Percentiles rank a stretch among this genome's conserved stretches.
phyloP scores from a whole-genome alignment of 2,797 vertebrate species.

The Syndactyla subalaris region DNA sequence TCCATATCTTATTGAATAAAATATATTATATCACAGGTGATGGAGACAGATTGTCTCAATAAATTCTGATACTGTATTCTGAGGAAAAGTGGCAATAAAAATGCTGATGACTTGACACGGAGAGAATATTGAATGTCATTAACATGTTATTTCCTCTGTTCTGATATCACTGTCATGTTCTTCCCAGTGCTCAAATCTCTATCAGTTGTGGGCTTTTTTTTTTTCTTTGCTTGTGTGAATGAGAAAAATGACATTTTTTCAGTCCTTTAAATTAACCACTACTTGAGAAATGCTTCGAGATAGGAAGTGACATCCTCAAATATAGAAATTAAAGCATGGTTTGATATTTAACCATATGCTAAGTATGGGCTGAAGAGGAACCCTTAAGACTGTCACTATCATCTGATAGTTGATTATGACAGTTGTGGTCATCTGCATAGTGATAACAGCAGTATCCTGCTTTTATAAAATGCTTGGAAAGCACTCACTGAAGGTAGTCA shows the following conservation, averaged over 20 bases:
- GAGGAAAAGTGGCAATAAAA: conserved; percentile 83
- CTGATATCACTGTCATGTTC: conserved; percentile 77
- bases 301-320: conserved; percentile 47
- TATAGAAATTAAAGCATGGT: conserved; percentile 54
- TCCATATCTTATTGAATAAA: conserved; percentile 82
- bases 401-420: not conserved
- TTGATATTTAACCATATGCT: conserved; percentile 39
- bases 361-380: not conserved
- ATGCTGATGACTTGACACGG: conserved; percentile 81
- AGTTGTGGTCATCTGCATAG: conserved; percentile 16
- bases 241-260: conserved; percentile 63
- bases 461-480: conserved; percentile 1
- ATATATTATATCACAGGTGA: conserved; percentile 84
- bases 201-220: conserved; percentile 9
- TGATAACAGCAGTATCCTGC: not conserved
- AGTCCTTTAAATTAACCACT: conserved; percentile 67
- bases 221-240: conserved; percentile 59
- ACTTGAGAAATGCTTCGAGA: conserved; percentile 46
- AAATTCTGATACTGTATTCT: conserved; percentile 83
- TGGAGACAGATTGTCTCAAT: conserved; percentile 85
- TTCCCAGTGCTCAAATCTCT: conserved; percentile 67
- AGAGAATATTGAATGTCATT: conserved; percentile 83
- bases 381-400: not conserved
- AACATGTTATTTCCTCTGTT: conserved; percentile 79
- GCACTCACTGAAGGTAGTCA: not conserved